Evolutionary conservation across 2,888 invertebrate genomes (phyloP).

Genomic region (Vesta saturnalis): DNA sequence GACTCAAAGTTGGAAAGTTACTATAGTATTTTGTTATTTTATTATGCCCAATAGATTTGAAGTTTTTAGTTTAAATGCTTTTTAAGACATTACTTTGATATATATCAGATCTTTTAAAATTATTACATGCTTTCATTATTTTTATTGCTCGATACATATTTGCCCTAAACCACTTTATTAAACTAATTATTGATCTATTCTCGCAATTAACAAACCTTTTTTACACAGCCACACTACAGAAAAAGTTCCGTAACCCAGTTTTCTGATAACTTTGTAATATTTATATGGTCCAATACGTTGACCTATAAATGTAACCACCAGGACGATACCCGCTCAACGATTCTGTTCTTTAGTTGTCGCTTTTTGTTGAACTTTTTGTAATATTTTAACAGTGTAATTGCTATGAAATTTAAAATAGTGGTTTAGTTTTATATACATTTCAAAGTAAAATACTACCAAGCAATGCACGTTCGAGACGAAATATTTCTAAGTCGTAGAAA

Average conservation of each 20-base stretch:
- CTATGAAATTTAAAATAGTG: no score
- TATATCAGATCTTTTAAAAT: constrained; percentile 85
- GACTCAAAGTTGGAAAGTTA: constrained; percentile 82
- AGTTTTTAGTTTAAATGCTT: constrained; percentile 72
- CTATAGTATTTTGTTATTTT: constrained; percentile 81
- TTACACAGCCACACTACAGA: constrained; percentile 90
- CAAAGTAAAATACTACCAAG: no score
- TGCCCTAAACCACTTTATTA: background rate
- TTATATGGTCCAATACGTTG: constrained; percentile 74
- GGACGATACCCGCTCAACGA: constrained; percentile 76
- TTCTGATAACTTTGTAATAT: constrained; percentile 75
- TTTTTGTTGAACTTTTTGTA: no score
- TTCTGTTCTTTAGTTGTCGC: no score
- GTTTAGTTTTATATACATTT: no score
- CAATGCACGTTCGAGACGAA: no score
- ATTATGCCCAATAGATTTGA: constrained; percentile 72
- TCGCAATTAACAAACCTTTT: constrained; percentile 68
- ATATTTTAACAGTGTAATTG: no score
- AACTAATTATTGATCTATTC: no score
- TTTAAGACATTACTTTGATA: constrained; percentile 82
- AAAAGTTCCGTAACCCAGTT: constrained; percentile 90
- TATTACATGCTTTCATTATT: constrained; percentile 83
- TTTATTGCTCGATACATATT: constrained; percentile 74
- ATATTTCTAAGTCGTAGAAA: no score
- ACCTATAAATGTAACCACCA: constrained; percentile 81